These are phyloP conservation scores for Acanthococcus lagerstroemiae DNA, from an alignment of 2,888 invertebrate species.

Conservation along the genomic window DNA sequence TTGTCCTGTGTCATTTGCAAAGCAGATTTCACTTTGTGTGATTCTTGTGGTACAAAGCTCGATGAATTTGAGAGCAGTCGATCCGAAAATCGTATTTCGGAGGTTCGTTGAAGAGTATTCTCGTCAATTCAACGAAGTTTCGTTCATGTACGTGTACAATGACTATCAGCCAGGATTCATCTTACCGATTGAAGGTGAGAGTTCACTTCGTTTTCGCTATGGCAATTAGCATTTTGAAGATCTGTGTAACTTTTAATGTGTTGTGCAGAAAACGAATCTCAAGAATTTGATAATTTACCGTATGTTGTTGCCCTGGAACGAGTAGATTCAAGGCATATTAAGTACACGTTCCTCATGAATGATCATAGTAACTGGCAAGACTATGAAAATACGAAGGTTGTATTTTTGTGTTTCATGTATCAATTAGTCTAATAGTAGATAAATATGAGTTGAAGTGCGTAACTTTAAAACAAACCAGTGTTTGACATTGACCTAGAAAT, in stretches of 20 bases:
- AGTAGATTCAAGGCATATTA: slow-evolving; percentile 11
- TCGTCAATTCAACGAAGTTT: slow-evolving; percentile 9
- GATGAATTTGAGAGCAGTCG: slow-evolving; percentile 45
- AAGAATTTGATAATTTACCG: not conserved
- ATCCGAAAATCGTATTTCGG: slow-evolving; percentile 17
- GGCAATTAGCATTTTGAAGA: too few species aligned
- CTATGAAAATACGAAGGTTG: slow-evolving; percentile 61
- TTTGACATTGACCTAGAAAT: not conserved
- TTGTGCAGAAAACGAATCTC: not conserved
- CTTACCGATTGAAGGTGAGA: slow-evolving; percentile 17
- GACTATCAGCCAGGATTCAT: slow-evolving; percentile 55
- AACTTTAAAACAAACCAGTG: not conserved
- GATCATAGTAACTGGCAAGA: slow-evolving; percentile 41
- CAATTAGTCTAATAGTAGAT: too few species aligned
- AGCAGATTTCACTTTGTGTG: slow-evolving; percentile 39
- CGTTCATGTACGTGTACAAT: slow-evolving; percentile 77
- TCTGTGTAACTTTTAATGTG: too few species aligned
- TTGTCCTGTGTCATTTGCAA: slow-evolving; percentile 83
- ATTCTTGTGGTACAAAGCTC: slow-evolving; percentile 47
- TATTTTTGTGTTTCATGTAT: too few species aligned
- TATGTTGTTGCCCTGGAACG: slow-evolving; percentile 6
- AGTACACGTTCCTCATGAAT: slow-evolving; percentile 52
- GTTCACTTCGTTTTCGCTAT: too few species aligned
- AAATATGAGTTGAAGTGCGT: not conserved
- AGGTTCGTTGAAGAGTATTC: slow-evolving; percentile 20